phyloP scores from a whole-genome alignment of 2,113 vertebrate genomes.

The Mormyrus lacerda region DNA sequence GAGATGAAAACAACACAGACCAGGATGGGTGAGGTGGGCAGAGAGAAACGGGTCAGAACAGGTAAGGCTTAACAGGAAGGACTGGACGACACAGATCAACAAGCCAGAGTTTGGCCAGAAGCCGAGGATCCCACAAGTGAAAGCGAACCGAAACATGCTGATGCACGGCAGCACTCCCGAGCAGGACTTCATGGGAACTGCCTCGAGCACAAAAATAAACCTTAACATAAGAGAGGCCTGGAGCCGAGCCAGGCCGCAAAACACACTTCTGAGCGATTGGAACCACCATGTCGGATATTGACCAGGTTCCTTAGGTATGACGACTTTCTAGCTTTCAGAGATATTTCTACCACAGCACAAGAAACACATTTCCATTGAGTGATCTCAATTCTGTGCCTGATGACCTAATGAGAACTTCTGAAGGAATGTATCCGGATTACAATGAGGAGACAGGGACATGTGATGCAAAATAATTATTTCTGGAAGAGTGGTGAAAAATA shows the following conservation, averaged over 20 bases:
- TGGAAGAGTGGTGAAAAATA: background rate
- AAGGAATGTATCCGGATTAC: background rate
- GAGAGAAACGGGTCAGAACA: background rate
- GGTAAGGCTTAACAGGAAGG: background rate
- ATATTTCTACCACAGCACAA: background rate
- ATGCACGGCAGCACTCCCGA: background rate
- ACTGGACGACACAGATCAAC: background rate
- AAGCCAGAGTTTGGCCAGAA: background rate
- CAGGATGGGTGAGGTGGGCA: conserved; percentile 33
- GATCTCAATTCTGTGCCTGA: background rate
- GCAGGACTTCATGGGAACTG: background rate
- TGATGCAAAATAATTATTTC: background rate
- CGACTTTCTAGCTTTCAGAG: background rate
- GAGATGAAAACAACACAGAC: conserved; percentile 72
- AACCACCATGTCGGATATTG: background rate
- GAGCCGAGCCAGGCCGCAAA: background rate
- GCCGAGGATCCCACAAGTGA: background rate
- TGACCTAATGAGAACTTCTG: no score
- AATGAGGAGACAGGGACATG: background rate
- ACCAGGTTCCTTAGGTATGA: background rate
- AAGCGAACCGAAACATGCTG: background rate
- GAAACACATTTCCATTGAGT: background rate
- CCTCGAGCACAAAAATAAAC: background rate
- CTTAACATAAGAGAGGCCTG: background rate
- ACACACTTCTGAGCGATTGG: background rate